Base-by-base conservation (phyloP, 2,113 vertebrate species). In the Calyptommatus sinebrachiatus region DNA sequence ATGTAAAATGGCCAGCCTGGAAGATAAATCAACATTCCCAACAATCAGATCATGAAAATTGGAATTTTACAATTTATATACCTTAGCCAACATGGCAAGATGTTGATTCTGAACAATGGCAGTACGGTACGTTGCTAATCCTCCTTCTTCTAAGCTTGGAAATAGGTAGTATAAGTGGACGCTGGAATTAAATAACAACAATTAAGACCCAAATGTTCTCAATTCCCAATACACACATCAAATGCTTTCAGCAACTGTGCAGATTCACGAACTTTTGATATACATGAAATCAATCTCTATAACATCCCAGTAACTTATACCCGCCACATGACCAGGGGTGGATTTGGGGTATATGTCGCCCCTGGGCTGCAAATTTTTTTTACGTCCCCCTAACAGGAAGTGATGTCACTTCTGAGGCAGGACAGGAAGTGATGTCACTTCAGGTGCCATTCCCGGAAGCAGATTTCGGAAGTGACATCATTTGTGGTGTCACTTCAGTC, bases 41-140 rank as follows among this genome's bases (percentile, higher is more conserved):
- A 9, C 24, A 0, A 7, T 3, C 0, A 63, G 26, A 48, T 0
- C 20, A 7, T 2, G 22, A 2, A 29, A 74, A 68, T 0, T 29
- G 20, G 45, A 5, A 77, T 10, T 79, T 22, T 26, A 31, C 0
- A 60, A 63, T 50, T 21, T 5, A 45, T 8, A 79, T 94, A 99
- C 98, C 97, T 99, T 99, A 21, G 98, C 98, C 26, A 99, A 87
- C 97, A 99, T 98, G 85, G 98, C 98, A 63, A 99, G 94, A 91
- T 99, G 98, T 12, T 99, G 98, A 87, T 99, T 99, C 94, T 99
- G 98, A 6, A 99, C 98, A 0, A 99, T 99, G 85, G 98, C 98
- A 0, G 98, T 99, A 71, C 98, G 95, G 85, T 99, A 99, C 0
- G 98, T 99, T 31, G 98, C 98, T 86, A 99, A 93, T 16, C 98